Evolutionary conservation across 2,888 invertebrate genomes (phyloP).

Genomic region (Drosophila ezoana): DNA sequence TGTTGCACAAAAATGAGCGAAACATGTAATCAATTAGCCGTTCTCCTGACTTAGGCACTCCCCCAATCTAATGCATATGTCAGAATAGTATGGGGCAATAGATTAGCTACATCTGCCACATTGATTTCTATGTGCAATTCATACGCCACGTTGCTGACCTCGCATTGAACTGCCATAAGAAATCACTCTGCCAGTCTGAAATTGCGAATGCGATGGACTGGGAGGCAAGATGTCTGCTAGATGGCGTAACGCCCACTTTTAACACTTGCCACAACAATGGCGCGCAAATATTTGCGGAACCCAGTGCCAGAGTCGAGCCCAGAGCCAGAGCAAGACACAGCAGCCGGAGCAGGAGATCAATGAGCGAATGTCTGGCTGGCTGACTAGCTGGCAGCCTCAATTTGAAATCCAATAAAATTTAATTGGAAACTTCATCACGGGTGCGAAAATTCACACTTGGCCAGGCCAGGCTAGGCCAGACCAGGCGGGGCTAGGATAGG

Average conservation of each 20-base stretch:
- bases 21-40: slow-evolving; percentile 44
- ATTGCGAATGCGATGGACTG: slow-evolving; percentile 26
- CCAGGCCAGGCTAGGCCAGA: slow-evolving; percentile 30
- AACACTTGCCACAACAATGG: slow-evolving; percentile 77
- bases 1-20: slow-evolving; percentile 8
- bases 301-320: slow-evolving; percentile 21
- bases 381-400: slow-evolving; percentile 65
- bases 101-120: slow-evolving; percentile 37
- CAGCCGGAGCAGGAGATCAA: slow-evolving; percentile 60
- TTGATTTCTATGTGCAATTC: slow-evolving; percentile 36
- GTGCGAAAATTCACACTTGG: slow-evolving; percentile 82
- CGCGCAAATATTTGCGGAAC: slow-evolving; percentile 76
- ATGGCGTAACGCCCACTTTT: slow-evolving; percentile 72
- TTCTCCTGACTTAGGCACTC: slow-evolving; percentile 34
- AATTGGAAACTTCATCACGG: slow-evolving; percentile 83
- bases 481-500: slow-evolving; percentile 17
- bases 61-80: slow-evolving; percentile 36
- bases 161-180: slow-evolving; percentile 74
- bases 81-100: slow-evolving; percentile 37
- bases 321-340: slow-evolving; percentile 16
- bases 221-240: slow-evolving; percentile 26
- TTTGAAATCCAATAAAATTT: slow-evolving; percentile 82
- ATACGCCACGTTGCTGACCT: slow-evolving; percentile 71
- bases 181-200: slow-evolving; percentile 61
- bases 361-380: slow-evolving; percentile 49